phyloP scores from a whole-genome alignment of 2,888 invertebrate species.

The Sinotaia quadrata region DNA sequence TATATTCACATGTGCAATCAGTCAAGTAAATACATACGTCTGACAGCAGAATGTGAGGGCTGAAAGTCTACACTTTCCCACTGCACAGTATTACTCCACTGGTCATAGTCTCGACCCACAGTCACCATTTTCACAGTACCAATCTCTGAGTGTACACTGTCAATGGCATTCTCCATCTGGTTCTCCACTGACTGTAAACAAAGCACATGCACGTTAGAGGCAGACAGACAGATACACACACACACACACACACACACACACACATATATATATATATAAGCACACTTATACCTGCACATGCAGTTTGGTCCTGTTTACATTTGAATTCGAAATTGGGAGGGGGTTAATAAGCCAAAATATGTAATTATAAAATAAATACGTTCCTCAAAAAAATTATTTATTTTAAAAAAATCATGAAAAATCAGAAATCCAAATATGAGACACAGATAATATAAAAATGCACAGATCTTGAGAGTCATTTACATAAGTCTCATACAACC shows the following conservation, averaged over 20 bases:
- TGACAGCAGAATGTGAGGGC: conserved; percentile 47
- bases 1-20: too few species aligned
- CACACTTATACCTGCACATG: too few species aligned
- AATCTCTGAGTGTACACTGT: conserved; percentile 58
- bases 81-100: conserved; percentile 77
- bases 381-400: too few species aligned
- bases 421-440: not conserved
- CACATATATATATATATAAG: not conserved
- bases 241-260: conserved; percentile 5
- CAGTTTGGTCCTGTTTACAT: too few species aligned
- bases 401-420: too few species aligned
- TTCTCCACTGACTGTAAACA: conserved; percentile 43
- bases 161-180: conserved; percentile 51
- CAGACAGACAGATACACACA: not conserved
- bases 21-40: conserved; percentile 15
- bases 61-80: conserved; percentile 59
- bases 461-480: too few species aligned
- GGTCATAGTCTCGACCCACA: conserved; percentile 78
- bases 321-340: too few species aligned
- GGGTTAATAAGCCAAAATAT: not conserved
- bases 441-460: too few species aligned
- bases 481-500: too few species aligned
- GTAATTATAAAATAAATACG: not conserved
- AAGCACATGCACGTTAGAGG: conserved; percentile 1
- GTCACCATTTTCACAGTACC: conserved; percentile 74